Percentiles rank a stretch among this genome's conserved stretches.
phyloP scores from a whole-genome alignment of 1,140 invertebrate genomes.

The Carposina sasakii region DNA sequence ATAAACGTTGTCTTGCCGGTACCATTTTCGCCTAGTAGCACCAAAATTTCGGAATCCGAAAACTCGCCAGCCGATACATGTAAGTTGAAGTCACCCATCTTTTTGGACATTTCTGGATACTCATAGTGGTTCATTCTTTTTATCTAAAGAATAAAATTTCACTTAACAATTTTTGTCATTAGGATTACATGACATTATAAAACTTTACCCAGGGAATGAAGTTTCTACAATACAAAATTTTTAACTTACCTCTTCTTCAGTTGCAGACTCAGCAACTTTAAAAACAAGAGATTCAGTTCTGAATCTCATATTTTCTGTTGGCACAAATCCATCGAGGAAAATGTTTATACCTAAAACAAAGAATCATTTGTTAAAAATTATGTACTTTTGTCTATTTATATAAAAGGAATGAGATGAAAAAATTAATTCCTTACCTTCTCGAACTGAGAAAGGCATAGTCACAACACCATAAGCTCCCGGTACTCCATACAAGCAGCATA shows the following conservation, averaged over 20 bases:
- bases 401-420: too few relatives aligned
- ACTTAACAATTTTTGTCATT: too few relatives aligned
- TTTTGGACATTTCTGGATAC: conserved; percentile 92
- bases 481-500: conserved; percentile 98
- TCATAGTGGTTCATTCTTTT: conserved; percentile 97
- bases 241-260: conserved; percentile 91
- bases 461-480: conserved; percentile 99
- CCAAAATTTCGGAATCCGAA: conserved; percentile 99
- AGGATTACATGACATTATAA: too few relatives aligned
- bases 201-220: too few relatives aligned
- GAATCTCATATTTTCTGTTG: conserved; percentile 99
- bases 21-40: conserved; percentile 98
- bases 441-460: conserved; percentile 99
- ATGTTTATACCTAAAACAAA: conserved; percentile 92
- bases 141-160: conserved; percentile 49
- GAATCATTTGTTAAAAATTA: too few relatives aligned
- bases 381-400: too few relatives aligned
- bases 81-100: conserved; percentile 89
- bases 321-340: conserved; percentile 99
- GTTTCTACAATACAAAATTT: too few relatives aligned
- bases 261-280: conserved; percentile 98
- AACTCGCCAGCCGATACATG: conserved; percentile 93
- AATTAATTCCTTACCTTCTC: conserved; percentile 93
- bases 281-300: conserved; percentile 97
- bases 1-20: conserved; percentile 99